Percentiles rank a stretch among this genome's conserved stretches.
phyloP scores from a whole-genome alignment of 2,797 vertebrate genomes.

The Gallinago nigripennis region DNA sequence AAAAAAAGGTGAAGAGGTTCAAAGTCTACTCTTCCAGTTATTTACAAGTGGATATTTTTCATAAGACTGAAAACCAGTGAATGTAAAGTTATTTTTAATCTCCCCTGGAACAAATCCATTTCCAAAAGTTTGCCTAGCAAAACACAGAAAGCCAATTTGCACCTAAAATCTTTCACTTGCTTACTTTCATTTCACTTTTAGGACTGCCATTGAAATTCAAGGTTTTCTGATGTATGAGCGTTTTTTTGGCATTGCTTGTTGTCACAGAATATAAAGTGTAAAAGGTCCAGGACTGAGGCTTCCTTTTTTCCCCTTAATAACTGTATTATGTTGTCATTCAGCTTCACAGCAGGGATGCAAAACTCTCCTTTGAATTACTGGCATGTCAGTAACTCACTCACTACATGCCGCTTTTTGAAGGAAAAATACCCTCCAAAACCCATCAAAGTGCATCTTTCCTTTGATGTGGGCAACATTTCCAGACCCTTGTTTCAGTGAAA shows the following conservation, averaged over 20 bases:
- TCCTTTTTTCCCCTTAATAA: background rate
- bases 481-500: constrained; percentile 21
- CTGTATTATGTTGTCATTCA: constrained; percentile 65
- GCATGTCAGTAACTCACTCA: constrained; percentile 32
- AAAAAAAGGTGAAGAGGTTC: background rate
- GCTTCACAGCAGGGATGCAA: constrained; percentile 45
- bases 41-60: background rate
- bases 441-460: constrained; percentile 39
- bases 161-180: background rate
- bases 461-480: constrained; percentile 42
- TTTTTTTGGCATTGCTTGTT: background rate
- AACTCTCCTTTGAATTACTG: constrained; percentile 50
- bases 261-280: background rate
- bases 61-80: background rate
- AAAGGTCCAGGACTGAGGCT: background rate
- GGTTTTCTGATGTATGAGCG: background rate
- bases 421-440: constrained; percentile 15
- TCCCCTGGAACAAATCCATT: background rate
- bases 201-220: background rate
- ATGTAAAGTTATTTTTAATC: background rate
- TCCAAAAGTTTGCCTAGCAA: background rate
- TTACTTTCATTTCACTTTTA: background rate
- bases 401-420: constrained; percentile 25
- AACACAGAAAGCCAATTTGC: background rate
- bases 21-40: background rate